These are phyloP conservation scores for Acipenser transmontanus DNA, from an alignment of 2,797 vertebrate species.

Conservation along the genomic window DNA sequence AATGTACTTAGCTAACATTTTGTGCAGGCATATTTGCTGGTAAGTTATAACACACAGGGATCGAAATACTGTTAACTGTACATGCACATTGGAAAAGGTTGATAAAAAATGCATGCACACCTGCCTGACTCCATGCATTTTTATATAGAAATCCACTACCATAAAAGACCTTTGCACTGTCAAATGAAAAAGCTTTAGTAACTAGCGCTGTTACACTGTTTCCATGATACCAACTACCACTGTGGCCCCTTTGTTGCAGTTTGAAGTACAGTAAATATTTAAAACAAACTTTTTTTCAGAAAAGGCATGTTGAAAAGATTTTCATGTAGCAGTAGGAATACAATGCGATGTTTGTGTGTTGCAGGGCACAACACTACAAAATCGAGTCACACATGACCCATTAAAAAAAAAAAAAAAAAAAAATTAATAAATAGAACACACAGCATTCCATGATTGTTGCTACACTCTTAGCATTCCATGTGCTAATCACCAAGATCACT, in stretches of 20 bases:
- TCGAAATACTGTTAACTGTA: conserved; percentile 56
- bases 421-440: too few relatives aligned
- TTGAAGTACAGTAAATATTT: too few relatives aligned
- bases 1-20: conserved; percentile 42
- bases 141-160: conserved; percentile 61
- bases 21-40: conserved; percentile 68
- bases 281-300: too few relatives aligned
- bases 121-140: conserved; percentile 53
- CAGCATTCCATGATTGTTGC: too few relatives aligned
- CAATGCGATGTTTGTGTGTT: too few relatives aligned
- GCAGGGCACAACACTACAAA: too few relatives aligned
- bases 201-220: conserved; percentile 2
- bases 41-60: conserved; percentile 63
- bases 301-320: too few relatives aligned
- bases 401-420: too few relatives aligned
- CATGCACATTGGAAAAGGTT: conserved; percentile 46
- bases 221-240: conserved; percentile 3
- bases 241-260: neutral
- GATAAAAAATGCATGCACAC: conserved; percentile 47
- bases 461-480: too few relatives aligned
- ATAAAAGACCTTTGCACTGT: conserved; percentile 29
- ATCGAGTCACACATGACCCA: too few relatives aligned
- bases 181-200: conserved; percentile 14
- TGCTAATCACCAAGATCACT: too few relatives aligned
- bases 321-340: too few relatives aligned